Evolutionary conservation across 2,888 invertebrate genomes (phyloP), one percentile per base, ranked within the genome.

Genomic region (Rotaria socialis): DNA sequence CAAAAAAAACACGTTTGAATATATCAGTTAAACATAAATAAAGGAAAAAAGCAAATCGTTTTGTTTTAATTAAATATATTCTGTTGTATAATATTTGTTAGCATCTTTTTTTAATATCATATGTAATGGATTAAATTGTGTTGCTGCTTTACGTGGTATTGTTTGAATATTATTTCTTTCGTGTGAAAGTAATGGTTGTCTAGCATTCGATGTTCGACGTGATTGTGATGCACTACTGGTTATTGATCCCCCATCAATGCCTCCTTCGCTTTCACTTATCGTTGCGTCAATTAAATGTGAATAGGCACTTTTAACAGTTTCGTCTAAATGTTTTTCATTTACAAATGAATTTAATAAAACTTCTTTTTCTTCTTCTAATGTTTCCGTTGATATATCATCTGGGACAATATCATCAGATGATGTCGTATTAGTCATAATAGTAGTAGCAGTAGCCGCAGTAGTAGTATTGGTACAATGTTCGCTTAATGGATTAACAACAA

Each of bases 91-190:
- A 43, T 80, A 80, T 47, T 80, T 80, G 47, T 80, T 80, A 24
- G 80, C 80, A 47, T 80, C 80, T 47, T 80, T 80, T n/a, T 80
- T 80, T 47, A 80, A 47, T 43, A 80, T 80, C 41, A 80, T 47
- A 19, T 80, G 80, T 80, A 80, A 47, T 14, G 80, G 80, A 47
- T 80, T 80, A 6, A 80, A 80, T 47, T 43, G 43, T 80, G 80
- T 80, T 24, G 43, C 16, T 47, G 43, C 16, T 47, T 80, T 80
- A 47, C 47, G 80, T 47, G 14, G 47, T 10, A 47, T 80, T n/a
- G 8, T 11, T 24, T 22, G n/a, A 24, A 80, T n/a, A 80, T 47
- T 47, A 43, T 80, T 80, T 47, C 8, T 24, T n/a, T 47, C 80
- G 47, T 80, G 80, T 43, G 43, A 47, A 41, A 47, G 22, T 80